These are phyloP conservation scores for Hafferia zeledoni DNA, from an alignment of 2,797 vertebrate genomes.

Conservation along the genomic window DNA sequence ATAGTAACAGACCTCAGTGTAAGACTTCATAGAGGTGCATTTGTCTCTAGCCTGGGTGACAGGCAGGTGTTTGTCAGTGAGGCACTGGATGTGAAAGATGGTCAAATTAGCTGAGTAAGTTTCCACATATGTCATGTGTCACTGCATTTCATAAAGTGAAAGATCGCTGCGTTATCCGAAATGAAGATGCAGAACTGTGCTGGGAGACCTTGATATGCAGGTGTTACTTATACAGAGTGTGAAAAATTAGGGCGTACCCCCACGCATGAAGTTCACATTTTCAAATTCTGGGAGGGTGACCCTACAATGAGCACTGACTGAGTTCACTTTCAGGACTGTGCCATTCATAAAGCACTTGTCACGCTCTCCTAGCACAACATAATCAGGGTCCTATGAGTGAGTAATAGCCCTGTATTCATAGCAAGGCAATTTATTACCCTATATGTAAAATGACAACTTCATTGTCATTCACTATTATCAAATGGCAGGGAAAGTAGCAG, in stretches of 20 bases:
- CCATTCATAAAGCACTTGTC: conserved; percentile 38
- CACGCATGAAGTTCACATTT: background rate
- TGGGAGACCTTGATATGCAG: background rate
- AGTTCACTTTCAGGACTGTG: conserved; percentile 20
- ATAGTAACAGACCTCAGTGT: background rate
- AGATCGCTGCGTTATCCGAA: background rate
- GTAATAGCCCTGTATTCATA: conserved; percentile 22
- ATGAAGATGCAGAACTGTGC: conserved; percentile 9
- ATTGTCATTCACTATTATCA: conserved; percentile 26
- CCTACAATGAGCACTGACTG: conserved; percentile 31
- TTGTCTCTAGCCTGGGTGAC: conserved; percentile 13
- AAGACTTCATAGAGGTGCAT: background rate
- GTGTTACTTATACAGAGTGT: background rate
- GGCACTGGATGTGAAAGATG: conserved; percentile 12
- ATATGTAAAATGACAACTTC: conserved; percentile 53
- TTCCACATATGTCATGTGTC: conserved; percentile 47
- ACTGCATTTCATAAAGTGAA: conserved; percentile 6
- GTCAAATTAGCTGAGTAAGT: conserved; percentile 39
- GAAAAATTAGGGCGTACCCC: conserved; percentile 25
- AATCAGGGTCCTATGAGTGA: conserved; percentile 20
- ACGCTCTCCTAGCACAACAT: conserved; percentile 15
- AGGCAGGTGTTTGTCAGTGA: conserved; percentile 23
- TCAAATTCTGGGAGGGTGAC: background rate
- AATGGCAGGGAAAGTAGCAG: conserved; percentile 5
- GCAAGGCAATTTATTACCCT: conserved; percentile 53